Evolutionary conservation across 2,113 vertebrate genomes (phyloP).

Genomic region (Uria aalge): DNA sequence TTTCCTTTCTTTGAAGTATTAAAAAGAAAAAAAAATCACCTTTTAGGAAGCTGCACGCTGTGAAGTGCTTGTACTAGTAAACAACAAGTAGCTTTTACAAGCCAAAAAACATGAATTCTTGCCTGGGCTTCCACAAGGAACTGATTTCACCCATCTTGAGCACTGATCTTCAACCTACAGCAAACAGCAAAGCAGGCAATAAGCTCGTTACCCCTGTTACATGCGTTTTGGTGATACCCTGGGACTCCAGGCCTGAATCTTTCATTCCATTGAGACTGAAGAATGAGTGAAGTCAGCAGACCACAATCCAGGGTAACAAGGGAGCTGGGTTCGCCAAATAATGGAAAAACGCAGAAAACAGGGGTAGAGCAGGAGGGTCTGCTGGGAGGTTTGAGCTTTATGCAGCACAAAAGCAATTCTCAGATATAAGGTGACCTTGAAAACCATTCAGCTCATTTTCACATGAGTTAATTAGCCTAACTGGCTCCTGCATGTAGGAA

Average conservation of each 20-base stretch:
- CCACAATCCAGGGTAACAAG: not conserved
- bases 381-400: not conserved
- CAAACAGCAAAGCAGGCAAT: not conserved
- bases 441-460: conserved; percentile 15
- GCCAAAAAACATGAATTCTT: not conserved
- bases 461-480: not conserved
- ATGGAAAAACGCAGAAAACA: not conserved
- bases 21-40: accelerated
- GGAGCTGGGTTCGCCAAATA: not conserved
- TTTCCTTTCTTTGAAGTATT: not conserved
- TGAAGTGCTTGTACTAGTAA: not conserved
- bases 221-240: not conserved
- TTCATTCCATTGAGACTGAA: not conserved
- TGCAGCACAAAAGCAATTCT: conserved; percentile 13
- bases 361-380: not conserved
- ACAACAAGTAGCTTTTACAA: not conserved
- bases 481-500: not conserved
- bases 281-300: not conserved
- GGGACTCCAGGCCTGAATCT: accelerated
- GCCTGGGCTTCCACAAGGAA: not conserved
- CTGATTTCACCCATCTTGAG: not conserved
- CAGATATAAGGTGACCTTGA: conserved; percentile 20
- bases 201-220: not conserved
- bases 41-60: not conserved
- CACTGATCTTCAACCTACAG: not conserved